Base-by-base conservation (phyloP, 1,140 invertebrate genomes). In the Drepana arcuata region DNA sequence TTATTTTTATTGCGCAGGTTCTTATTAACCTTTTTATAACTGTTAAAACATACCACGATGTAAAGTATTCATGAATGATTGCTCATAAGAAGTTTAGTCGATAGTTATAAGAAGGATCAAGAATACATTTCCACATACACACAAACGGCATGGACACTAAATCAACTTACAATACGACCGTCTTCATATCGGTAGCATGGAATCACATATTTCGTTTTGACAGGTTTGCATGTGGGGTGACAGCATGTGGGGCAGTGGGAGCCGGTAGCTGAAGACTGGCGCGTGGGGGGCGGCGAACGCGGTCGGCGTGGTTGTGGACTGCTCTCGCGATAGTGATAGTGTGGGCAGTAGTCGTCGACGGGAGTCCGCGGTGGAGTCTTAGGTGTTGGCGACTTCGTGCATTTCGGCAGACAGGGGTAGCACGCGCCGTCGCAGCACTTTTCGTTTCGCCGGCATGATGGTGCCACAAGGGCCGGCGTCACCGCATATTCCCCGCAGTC, bases 151-250 rank as follows among this genome's bases (percentile, higher is more conserved):
- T n/a, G n/a, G n/a, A n/a, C n/a, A n/a, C n/a, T n/a, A n/a, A 14
- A 30, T 16, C 21, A 35, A 70, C 74, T 81, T 72, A 81, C 77
- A 39, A 79, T 75, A 18, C 77, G 57, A 11, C 74, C 77, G 40
- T 82, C 77, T 62, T 82, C 77, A 30, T 79, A 82, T 41, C 72
- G 58, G 32, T 78, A 82, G 18, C 72, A 79, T 10, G 74, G 77
- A 31, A 75, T 79, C 3, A 79, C 65, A 16, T 81, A 81, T 67
- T 81, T 78, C 4, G 71, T 75, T 48, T 66, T 78, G 1, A 70
- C 50, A 11, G 70, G 62, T 54, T 56, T 58, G 34, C 58, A 63
- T 2, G 45, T 50, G 2, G 55, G 29, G 12, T 55, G 44, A 21
- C 53, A 54, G 35, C 56, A 62, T 3, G 47, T 43, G 14, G 48